Evolutionary conservation across 2,888 invertebrate genomes (phyloP).

Genomic region (Amaurobius ferox): DNA sequence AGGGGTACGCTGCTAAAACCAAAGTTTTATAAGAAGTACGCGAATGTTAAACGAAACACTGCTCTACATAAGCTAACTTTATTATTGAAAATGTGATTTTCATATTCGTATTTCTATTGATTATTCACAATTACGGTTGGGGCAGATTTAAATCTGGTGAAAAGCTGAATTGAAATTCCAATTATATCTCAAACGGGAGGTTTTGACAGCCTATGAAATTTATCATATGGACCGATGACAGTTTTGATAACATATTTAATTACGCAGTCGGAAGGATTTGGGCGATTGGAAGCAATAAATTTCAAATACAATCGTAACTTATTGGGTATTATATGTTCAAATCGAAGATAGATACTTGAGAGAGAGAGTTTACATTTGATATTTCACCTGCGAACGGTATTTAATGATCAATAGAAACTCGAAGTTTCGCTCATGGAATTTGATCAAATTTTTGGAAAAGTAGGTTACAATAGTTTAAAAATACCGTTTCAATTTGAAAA

Average conservation of each 20-base stretch:
- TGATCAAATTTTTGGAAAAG: not conserved
- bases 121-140: slow-evolving; percentile 6
- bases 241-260: slow-evolving; percentile 16
- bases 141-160: slow-evolving; percentile 12
- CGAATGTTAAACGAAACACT: too few relatives aligned
- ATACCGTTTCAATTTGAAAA: too few relatives aligned
- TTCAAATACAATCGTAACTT: slow-evolving; percentile 16
- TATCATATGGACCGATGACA: slow-evolving; percentile 12
- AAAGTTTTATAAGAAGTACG: too few relatives aligned
- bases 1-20: too few relatives aligned
- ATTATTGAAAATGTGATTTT: not conserved
- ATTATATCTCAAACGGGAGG: slow-evolving; percentile 12
- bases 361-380: not conserved
- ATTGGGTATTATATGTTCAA: slow-evolving; percentile 12
- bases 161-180: slow-evolving; percentile 12
- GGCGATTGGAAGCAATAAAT: slow-evolving; percentile 5
- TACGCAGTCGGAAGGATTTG: slow-evolving; percentile 13
- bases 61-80: not conserved
- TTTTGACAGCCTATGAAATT: slow-evolving; percentile 4
- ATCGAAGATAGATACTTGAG: not conserved
- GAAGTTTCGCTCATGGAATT: not conserved
- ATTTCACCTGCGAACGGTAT: not conserved
- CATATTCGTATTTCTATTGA: not conserved
- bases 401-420: not conserved
- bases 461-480: too few relatives aligned